Percentiles rank a stretch among this genome's conserved stretches.
phyloP scores from a whole-genome alignment of 2,888 invertebrate species.

The Pachymerium ferrugineum region DNA sequence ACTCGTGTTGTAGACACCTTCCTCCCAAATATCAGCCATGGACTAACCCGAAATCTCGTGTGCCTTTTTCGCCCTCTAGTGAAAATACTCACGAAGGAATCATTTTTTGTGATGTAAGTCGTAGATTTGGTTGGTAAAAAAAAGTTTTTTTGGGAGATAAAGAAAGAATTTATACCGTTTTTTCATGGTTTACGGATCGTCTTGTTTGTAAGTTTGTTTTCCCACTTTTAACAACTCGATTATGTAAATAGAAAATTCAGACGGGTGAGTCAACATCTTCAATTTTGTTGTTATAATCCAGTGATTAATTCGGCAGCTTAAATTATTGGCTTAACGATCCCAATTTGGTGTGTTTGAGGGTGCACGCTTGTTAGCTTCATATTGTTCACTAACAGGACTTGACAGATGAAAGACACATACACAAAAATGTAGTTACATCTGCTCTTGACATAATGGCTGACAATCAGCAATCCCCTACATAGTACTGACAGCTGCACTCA shows the following conservation, averaged over 20 bases:
- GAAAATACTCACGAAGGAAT: too few species aligned
- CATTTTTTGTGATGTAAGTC: too few species aligned
- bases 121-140: too few species aligned
- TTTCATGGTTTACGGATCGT: too few species aligned
- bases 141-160: too few species aligned
- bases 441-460: conserved; percentile 21
- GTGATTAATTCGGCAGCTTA: background rate
- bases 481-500: conserved; percentile 4
- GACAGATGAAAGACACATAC: background rate
- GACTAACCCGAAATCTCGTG: too few species aligned
- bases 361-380: background rate
- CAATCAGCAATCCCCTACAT: conserved; percentile 1
- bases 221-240: background rate
- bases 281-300: background rate
- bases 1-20: too few species aligned
- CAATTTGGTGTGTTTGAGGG: background rate
- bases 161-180: too few species aligned
- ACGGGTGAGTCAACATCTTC: background rate
- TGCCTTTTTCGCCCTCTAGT: too few species aligned
- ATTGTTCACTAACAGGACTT: conserved; percentile 5
- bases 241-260: background rate
- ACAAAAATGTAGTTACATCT: conserved; percentile 9
- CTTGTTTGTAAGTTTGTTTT: too few species aligned
- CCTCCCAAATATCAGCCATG: too few species aligned
- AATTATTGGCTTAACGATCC: conserved; percentile 4